phyloP scores from a whole-genome alignment of 2,888 invertebrate genomes.

The Halictus ligatus region DNA sequence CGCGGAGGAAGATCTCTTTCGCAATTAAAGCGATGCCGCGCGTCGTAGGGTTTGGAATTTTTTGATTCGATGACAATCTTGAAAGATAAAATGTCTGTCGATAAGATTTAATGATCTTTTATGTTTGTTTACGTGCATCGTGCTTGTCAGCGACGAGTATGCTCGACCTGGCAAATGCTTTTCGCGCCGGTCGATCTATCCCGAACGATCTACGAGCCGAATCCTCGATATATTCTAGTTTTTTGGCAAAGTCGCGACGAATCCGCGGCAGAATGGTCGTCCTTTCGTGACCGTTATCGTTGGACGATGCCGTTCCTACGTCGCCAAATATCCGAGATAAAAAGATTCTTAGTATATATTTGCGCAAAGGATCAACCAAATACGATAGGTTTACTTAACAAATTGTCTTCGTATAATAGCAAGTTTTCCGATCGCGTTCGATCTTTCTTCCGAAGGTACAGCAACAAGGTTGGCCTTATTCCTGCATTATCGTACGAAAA shows the following conservation, averaged over 20 bases:
- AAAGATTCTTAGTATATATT: background rate
- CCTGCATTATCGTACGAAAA: constrained; percentile 48
- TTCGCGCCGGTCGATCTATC: background rate
- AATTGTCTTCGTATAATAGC: background rate
- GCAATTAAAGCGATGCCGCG: constrained; percentile 46
- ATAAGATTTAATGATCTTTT: constrained; percentile 69
- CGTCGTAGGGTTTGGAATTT: constrained; percentile 58
- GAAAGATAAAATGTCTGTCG: constrained; percentile 67
- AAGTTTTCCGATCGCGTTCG: background rate
- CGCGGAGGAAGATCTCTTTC: constrained; percentile 34
- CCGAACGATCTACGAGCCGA: background rate
- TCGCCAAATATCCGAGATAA: background rate
- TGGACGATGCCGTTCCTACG: background rate
- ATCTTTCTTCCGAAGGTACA: background rate
- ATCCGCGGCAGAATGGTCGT: background rate
- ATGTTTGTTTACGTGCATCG: constrained; percentile 68
- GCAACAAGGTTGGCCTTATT: constrained; percentile 25
- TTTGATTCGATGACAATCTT: constrained; percentile 67
- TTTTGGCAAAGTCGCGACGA: background rate
- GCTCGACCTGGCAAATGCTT: constrained; percentile 62
- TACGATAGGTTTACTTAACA: background rate
- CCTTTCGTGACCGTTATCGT: background rate
- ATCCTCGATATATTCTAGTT: background rate
- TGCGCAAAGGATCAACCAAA: background rate
- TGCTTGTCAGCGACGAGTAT: constrained; percentile 56